These are phyloP conservation scores for Agrilus cyanescens DNA, from an alignment of 2,888 invertebrate genomes.

Conservation along the genomic window DNA sequence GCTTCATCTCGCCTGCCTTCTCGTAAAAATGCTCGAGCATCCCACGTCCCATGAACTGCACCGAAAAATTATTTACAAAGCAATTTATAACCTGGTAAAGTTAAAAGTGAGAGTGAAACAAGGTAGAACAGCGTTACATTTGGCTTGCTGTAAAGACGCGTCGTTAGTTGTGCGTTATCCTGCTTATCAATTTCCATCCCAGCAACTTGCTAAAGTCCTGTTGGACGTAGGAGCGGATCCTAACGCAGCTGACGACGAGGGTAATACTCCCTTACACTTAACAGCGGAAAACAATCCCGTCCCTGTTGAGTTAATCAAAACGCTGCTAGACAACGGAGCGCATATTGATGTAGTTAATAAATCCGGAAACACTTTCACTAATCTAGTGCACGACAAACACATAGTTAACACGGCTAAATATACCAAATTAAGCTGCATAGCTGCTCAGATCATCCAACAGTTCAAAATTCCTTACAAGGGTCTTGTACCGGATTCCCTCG, in stretches of 20 bases:
- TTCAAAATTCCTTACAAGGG: slow-evolving; percentile 56
- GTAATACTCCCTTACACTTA: slow-evolving; percentile 81
- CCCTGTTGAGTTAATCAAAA: slow-evolving; percentile 56
- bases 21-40: slow-evolving; percentile 51
- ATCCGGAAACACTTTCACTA: slow-evolving; percentile 63
- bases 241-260: slow-evolving; percentile 66
- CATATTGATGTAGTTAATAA: slow-evolving; percentile 75
- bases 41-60: slow-evolving; percentile 24
- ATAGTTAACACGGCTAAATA: slow-evolving; percentile 66
- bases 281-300: slow-evolving; percentile 64
- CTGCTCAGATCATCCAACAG: slow-evolving; percentile 68
- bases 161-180: slow-evolving; percentile 56
- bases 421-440: slow-evolving; percentile 73
- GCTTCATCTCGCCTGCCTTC: slow-evolving; percentile 68
- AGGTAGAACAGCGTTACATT: slow-evolving; percentile 63
- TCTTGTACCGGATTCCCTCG: slow-evolving; percentile 60
- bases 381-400: slow-evolving; percentile 50
- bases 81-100: slow-evolving; percentile 67
- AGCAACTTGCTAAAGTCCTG: slow-evolving; percentile 55
- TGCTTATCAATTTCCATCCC: slow-evolving; percentile 58
- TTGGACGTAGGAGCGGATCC: slow-evolving; percentile 74
- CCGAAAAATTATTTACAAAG: slow-evolving; percentile 52
- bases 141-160: slow-evolving; percentile 72
- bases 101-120: slow-evolving; percentile 49
- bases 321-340: slow-evolving; percentile 68